Percentiles rank a stretch among this genome's conserved stretches.
These are phyloP conservation scores for Dendrolimus pini DNA, from an alignment of 2,888 invertebrate species.

Conservation along the genomic window DNA sequence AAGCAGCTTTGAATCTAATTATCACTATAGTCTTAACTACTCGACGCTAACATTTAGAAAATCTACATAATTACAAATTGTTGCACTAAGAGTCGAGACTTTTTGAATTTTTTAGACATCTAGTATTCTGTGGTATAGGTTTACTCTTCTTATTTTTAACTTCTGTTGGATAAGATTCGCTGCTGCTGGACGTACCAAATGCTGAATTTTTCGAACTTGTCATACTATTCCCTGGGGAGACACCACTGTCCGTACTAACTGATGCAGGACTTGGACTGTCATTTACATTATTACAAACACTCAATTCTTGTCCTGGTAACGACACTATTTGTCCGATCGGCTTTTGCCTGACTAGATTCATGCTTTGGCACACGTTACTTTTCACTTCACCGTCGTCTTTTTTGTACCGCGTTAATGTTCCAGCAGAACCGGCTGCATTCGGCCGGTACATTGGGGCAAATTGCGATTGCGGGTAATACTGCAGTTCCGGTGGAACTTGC, in stretches of 20 bases:
- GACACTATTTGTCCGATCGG: slow-evolving; percentile 70
- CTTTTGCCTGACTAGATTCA: slow-evolving; percentile 71
- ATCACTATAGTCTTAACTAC: slow-evolving; percentile 41
- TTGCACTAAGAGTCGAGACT: slow-evolving; percentile 66
- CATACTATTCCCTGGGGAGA: slow-evolving; percentile 61
- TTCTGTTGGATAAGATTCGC: slow-evolving; percentile 40
- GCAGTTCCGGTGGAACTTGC: slow-evolving; percentile 54
- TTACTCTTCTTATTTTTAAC: slow-evolving; percentile 56
- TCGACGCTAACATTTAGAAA: slow-evolving; percentile 70
- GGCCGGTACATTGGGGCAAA: slow-evolving; percentile 66
- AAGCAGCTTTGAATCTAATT: slow-evolving; percentile 68
- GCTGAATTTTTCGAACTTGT: slow-evolving; percentile 58
- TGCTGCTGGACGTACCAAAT: slow-evolving; percentile 40
- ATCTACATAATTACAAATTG: slow-evolving; percentile 73
- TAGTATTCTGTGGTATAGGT: slow-evolving; percentile 36
- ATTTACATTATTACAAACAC: slow-evolving; percentile 59
- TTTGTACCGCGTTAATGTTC: slow-evolving; percentile 65
- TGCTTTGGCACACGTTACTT: slow-evolving; percentile 66
- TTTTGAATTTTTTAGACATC: slow-evolving; percentile 68
- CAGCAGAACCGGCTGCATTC: slow-evolving; percentile 66
- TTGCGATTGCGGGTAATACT: slow-evolving; percentile 65
- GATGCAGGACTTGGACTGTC: slow-evolving; percentile 67
- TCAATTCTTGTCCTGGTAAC: slow-evolving; percentile 61
- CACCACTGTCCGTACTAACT: slow-evolving; percentile 63
- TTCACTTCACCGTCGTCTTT: slow-evolving; percentile 56